phyloP scores from a whole-genome alignment of 2,888 invertebrate species.

The Malachius bipustulatus region DNA sequence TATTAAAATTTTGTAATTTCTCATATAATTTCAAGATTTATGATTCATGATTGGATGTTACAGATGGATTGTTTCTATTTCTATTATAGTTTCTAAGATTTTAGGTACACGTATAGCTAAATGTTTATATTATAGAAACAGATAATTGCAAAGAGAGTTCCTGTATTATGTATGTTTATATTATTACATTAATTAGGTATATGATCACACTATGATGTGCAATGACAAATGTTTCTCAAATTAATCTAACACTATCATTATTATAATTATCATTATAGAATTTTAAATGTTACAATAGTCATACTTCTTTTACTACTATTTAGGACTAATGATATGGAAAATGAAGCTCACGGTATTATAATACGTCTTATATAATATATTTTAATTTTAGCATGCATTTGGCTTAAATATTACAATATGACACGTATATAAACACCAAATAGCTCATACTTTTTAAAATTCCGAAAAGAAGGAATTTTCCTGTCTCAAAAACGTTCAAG shows the following conservation, averaged over 20 bases:
- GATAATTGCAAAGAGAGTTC: too few species aligned
- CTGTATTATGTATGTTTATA: too few species aligned
- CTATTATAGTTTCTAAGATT: too few species aligned
- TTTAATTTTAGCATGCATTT: slow-evolving; percentile 22
- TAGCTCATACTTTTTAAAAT: slow-evolving; percentile 12
- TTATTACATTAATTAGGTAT: too few species aligned
- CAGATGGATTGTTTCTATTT: too few species aligned
- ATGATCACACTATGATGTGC: slow-evolving; percentile 25
- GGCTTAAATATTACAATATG: neutral
- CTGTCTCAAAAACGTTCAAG: slow-evolving; percentile 25
- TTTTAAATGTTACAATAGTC: slow-evolving; percentile 12
- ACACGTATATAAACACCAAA: neutral
- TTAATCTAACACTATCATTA: too few species aligned
- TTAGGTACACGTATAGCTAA: too few species aligned
- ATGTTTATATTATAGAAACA: too few species aligned
- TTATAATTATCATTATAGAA: too few species aligned
- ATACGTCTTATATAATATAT: slow-evolving; percentile 12
- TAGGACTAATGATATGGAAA: slow-evolving; percentile 29
- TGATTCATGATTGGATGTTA: too few species aligned
- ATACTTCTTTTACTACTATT: slow-evolving; percentile 14
- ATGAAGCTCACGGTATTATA: slow-evolving; percentile 29
- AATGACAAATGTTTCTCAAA: slow-evolving; percentile 26
- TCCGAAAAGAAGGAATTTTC: slow-evolving; percentile 15
- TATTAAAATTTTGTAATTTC: too few species aligned
- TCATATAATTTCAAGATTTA: too few species aligned